Conservation (phyloP, 2,113 vertebrate species). For the Cyphomyrus discorhynchus region DNA sequence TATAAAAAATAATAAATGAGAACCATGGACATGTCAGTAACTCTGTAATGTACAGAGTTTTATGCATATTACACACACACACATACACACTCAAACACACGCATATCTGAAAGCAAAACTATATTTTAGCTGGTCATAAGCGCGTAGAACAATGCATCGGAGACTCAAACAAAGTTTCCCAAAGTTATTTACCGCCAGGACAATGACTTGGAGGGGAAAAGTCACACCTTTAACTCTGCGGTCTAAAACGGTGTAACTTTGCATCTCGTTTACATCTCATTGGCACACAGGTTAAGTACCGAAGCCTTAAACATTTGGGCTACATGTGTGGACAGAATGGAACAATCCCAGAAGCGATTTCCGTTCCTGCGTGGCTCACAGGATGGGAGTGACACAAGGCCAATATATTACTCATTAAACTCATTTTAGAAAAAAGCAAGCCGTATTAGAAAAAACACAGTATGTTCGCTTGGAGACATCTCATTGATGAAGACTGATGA, state of each 20-base stretch:
- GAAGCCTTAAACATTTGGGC: not conserved
- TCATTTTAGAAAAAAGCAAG: not conserved
- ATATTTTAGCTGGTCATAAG: not conserved
- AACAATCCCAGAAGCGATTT: conserved; percentile 3
- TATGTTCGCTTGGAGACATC: not conserved
- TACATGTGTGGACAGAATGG: not conserved
- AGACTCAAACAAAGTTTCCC: not conserved
- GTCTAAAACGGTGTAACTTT: not conserved
- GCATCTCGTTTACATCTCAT: conserved; percentile 10
- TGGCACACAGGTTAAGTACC: not conserved
- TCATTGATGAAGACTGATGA: not conserved
- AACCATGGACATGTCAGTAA: not conserved
- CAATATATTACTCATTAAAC: not conserved
- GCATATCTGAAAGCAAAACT: not conserved
- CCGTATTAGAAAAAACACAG: not conserved
- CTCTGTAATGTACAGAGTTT: not conserved
- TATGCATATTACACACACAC: not conserved
- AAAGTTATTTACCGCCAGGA: not conserved
- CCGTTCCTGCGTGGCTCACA: not conserved
- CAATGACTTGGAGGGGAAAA: not conserved
- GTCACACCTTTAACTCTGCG: not conserved
- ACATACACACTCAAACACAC: not conserved
- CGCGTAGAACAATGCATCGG: not conserved
- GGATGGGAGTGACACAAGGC: not conserved
- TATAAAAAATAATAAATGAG: not conserved